Base-by-base conservation (phyloP, 30 jellyfish, hydroid and myxozoan genomes). In the Mastigias papua region DNA sequence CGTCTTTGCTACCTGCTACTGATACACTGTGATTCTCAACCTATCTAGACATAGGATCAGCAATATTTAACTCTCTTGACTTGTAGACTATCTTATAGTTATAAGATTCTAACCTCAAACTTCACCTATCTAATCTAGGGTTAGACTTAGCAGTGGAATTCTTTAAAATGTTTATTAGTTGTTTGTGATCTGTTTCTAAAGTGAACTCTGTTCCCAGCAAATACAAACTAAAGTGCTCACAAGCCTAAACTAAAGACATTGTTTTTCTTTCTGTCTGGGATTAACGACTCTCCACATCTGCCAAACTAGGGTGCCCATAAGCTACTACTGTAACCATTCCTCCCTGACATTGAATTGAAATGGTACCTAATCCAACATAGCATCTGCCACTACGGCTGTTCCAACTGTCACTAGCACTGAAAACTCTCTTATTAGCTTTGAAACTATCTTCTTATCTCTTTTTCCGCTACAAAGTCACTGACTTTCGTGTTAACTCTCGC, bases 201-300 rank as follows among this genome's bases (percentile, higher is more conserved):
- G 66, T 84, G 48, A 86, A 86, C 34, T 73, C n/a, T 30, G 85
- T 34, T 5, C 89, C 76, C 34, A n/a, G n/a, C 28, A 82, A 31
- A 7, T 65, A 68, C 42, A 54, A 35, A 82, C 33, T 31, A 42
- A 54, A 82, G 42, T 54, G 48, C 46, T 76, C 87, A 26, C 30
- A 10, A 22, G 79, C 82, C 76, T 50, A 76, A 1, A 76, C 87
- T 16, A 73, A 3, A 33, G 37, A 17, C 23, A 79, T 34, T 27
- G 86, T 76, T 49, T 68, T 88, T 35, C 51, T 21, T 42, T 68
- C 92, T 5, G 77, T 82, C 33, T 86, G 95, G 46, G 81, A 70
- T 72, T 85, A 85, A 33, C 94, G 71, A 27, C 22, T 67, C 70
- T 85, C 94, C 23, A 73, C 89, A 27, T 34, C 71, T 30, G 81